These are phyloP conservation scores for Synergus laeviventris DNA, from an alignment of 2,888 invertebrate genomes.

Conservation along the genomic window DNA sequence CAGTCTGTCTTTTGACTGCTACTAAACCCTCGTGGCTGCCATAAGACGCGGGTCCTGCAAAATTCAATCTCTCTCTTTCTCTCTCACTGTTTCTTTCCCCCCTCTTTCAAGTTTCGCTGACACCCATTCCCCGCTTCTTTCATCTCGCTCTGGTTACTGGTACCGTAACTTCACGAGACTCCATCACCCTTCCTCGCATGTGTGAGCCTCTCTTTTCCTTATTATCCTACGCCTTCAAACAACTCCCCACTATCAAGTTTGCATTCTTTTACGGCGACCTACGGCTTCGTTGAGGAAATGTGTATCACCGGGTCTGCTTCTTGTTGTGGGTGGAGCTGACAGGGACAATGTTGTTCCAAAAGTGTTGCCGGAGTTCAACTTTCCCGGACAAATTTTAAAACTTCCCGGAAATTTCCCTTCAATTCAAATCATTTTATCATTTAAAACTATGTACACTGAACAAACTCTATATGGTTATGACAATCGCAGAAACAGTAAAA, in stretches of 20 bases:
- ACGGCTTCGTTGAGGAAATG: conserved; percentile 1
- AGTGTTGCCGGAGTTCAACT: too few relatives aligned
- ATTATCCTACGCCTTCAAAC: not conserved
- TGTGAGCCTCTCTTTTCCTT: not conserved
- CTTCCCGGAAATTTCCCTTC: too few relatives aligned
- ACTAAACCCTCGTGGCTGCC: conserved; percentile 33
- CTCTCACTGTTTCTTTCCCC: not conserved
- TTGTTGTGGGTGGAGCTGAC: not conserved
- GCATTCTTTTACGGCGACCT: not conserved
- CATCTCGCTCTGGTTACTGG: not conserved
- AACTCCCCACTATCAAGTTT: not conserved
- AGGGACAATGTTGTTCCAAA: not conserved
- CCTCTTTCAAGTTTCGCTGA: not conserved
- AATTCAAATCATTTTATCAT: too few relatives aligned
- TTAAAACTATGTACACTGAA: too few relatives aligned
- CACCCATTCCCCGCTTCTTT: not conserved
- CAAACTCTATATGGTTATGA: too few relatives aligned
- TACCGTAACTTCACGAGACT: not conserved
- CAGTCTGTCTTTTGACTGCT: conserved; percentile 36
- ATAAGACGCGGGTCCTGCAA: not conserved
- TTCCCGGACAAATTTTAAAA: too few relatives aligned
- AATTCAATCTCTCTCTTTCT: not conserved
- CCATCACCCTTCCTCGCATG: not conserved
- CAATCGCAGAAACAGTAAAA: too few relatives aligned
- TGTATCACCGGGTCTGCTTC: conserved; percentile 2